phyloP scores from a whole-genome alignment of 92 coral and sea anemone genomes.

The Porites cylindrica region DNA sequence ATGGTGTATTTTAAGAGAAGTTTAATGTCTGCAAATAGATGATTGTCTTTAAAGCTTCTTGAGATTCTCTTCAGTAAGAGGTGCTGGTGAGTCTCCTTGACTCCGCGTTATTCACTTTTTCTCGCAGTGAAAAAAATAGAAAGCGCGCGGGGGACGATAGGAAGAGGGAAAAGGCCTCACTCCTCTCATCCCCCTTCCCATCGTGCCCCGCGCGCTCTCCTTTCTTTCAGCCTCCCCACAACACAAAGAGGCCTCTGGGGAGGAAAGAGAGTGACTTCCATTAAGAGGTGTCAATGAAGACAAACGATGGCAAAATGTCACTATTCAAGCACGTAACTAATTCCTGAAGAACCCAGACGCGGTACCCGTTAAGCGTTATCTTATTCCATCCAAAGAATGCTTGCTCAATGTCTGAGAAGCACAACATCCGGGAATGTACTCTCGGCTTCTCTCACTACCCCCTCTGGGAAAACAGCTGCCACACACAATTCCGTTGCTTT shows the following conservation, averaged over 20 bases:
- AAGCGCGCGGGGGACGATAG: too few relatives aligned
- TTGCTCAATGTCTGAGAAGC: slow-evolving; percentile 39
- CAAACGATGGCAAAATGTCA: neutral
- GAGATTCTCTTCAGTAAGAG: slow-evolving; percentile 72
- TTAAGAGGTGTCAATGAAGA: too few relatives aligned
- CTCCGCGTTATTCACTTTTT: slow-evolving; percentile 11
- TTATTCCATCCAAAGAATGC: neutral
- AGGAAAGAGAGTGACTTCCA: too few relatives aligned
- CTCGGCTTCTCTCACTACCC: slow-evolving; percentile 64
- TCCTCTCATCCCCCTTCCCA: too few relatives aligned
- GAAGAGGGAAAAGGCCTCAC: too few relatives aligned
- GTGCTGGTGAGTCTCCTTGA: slow-evolving; percentile 31
- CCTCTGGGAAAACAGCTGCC: slow-evolving; percentile 58
- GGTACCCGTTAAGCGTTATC: neutral
- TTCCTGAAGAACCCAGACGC: neutral
- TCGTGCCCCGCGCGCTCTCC: too few relatives aligned
- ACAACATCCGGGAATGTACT: slow-evolving; percentile 65
- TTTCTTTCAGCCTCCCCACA: too few relatives aligned
- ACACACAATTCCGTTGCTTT: slow-evolving; percentile 65
- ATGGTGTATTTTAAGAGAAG: neutral
- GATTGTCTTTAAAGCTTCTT: slow-evolving; percentile 56
- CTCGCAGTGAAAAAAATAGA: too few relatives aligned
- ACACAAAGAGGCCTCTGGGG: too few relatives aligned
- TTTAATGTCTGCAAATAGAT: neutral
- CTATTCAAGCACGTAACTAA: neutral